Base-by-base conservation (phyloP, 2,888 invertebrate genomes). In the Boloria selene region DNA sequence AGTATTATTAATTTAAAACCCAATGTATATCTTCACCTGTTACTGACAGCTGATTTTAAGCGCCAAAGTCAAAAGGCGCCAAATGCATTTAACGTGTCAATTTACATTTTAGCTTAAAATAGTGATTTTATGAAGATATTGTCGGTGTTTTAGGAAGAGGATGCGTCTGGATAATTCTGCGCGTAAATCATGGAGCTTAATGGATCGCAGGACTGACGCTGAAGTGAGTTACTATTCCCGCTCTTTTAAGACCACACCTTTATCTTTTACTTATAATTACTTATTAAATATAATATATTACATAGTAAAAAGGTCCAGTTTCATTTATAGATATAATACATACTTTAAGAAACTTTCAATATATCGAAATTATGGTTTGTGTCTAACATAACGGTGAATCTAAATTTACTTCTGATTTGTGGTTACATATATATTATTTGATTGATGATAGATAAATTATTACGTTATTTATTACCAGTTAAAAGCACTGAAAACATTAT, bases 61-160 rank as follows among this genome's bases (percentile, higher is more conserved):
- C 91, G 90, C 84, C 83, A 91, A 90, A 90, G 86, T 88, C 75
- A 80, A 90, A 90, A 80, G 87, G 88, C 88, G 88, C 82, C 79
- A 90, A 88, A 83, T 64, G 69, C 63, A 58, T 56, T 59, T 62
- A 64, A 70, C 70, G 65, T 75, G 72, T 75, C 68, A 69, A 58
- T 54, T n/a, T 51, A 51, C 61, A 63, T 61, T 63, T 45, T 42
- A 45, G 10, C 52, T 59, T 71, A 26, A 53, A 44, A 60, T 42
- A 13, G 18, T 10, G 44, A 62, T 13, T 49, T 16, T 18, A 26
- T 6, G 16, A 13, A 56, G 22, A 13, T 49, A 44, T 47, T 16
- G 47, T 55, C 51, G 47, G 55, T 74, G 7, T 22, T 59, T 72
- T 76, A 92, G 92, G 81, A 92, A 92, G 79, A 81, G 81, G 54